phyloP scores from a whole-genome alignment of 2,113 vertebrate genomes.

The Lanius ludovicianus region DNA sequence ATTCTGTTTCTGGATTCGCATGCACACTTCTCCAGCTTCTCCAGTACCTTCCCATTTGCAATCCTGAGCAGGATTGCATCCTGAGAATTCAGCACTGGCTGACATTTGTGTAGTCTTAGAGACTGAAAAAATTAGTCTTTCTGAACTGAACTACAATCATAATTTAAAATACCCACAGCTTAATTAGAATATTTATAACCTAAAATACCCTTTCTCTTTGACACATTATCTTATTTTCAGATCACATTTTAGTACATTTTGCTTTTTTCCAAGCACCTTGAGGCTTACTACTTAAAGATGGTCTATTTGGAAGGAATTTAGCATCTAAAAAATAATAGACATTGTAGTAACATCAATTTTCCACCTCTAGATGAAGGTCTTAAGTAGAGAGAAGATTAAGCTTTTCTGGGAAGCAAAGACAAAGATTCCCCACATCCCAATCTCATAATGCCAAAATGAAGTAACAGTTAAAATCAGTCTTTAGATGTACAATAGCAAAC shows the following conservation, averaged over 20 bases:
- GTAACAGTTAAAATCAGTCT: background rate
- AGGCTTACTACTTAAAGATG: background rate
- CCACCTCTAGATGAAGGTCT: background rate
- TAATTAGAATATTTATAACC: background rate
- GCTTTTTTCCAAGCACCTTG: background rate
- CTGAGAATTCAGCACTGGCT: background rate
- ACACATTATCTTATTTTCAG: background rate
- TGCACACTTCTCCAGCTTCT: background rate
- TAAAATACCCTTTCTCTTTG: background rate
- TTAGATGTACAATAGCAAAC: background rate
- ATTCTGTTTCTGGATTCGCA: background rate
- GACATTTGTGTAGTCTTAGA: background rate
- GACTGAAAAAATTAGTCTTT: background rate
- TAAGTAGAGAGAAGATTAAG: background rate
- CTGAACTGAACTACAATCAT: background rate
- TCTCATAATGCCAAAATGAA: background rate
- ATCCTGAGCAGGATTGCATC: background rate
- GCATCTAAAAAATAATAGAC: background rate
- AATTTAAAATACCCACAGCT: background rate
- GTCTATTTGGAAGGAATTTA: background rate
- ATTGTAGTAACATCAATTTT: background rate
- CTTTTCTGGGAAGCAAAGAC: background rate
- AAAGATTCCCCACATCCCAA: background rate
- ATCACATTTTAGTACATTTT: background rate
- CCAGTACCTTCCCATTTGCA: background rate